Evolutionary conservation across 2,797 vertebrate species (phyloP).

Genomic region (Myripristis murdjan): DNA sequence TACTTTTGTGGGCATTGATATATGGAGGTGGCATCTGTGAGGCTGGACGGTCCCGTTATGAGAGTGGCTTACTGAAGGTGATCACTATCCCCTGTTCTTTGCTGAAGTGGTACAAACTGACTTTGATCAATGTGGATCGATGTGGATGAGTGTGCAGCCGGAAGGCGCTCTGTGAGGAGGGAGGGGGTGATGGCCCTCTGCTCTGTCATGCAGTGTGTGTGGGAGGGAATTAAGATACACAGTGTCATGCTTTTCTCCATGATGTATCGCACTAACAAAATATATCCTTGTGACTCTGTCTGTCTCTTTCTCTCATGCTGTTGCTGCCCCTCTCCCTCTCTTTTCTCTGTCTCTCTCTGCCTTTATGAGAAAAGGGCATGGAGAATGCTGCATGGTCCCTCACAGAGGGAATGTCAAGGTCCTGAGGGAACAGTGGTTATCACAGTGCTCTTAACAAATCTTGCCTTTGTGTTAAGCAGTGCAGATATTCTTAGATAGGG

Average conservation of each 20-base stretch:
- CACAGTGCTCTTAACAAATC: slow-evolving; percentile 13
- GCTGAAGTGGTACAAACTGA: slow-evolving; percentile 75
- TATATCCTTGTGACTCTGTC: slow-evolving; percentile 38
- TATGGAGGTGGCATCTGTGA: slow-evolving; percentile 1
- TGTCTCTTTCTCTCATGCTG: slow-evolving; percentile 14
- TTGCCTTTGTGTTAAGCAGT: not conserved
- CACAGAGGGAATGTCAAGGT: slow-evolving; percentile 1
- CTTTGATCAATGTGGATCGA: slow-evolving; percentile 80
- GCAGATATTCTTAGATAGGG: not conserved
- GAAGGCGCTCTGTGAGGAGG: slow-evolving; percentile 62
- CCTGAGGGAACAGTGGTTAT: not conserved
- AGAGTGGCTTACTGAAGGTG: slow-evolving; percentile 45
- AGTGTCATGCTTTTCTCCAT: slow-evolving; percentile 57
- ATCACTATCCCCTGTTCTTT: slow-evolving; percentile 41
- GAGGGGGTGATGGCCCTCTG: slow-evolving; percentile 54
- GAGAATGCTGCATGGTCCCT: slow-evolving; percentile 5
- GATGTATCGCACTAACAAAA: slow-evolving; percentile 49
- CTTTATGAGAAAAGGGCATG: slow-evolving; percentile 10
- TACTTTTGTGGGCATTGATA: not conserved
- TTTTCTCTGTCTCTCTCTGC: slow-evolving; percentile 1
- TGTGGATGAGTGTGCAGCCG: slow-evolving; percentile 78
- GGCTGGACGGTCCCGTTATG: slow-evolving; percentile 30
- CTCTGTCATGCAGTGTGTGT: slow-evolving; percentile 37
- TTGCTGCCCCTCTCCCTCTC: not conserved
- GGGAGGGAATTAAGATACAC: slow-evolving; percentile 59